A percentile compares a stretch with the other conserved stretches of the same genome.
These are phyloP conservation scores for Rhinogobius similis DNA, from an alignment of 2,113 vertebrate genomes.

Conservation along the genomic window DNA sequence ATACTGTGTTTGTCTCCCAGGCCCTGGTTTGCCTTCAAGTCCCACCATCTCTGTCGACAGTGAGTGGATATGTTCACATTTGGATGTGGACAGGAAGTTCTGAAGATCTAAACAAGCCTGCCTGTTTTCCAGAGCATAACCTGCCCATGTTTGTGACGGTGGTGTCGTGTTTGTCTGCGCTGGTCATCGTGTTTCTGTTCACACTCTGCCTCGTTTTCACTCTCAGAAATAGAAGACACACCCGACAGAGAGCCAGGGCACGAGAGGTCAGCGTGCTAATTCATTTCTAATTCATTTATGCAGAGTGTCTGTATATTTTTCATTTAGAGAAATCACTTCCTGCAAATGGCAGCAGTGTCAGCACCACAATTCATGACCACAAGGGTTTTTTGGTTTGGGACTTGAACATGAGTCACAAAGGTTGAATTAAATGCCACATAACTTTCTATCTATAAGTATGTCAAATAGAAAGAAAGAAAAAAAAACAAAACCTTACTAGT, in stretches of 20 bases:
- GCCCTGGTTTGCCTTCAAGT: neutral
- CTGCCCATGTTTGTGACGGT: slow-evolving; percentile 40
- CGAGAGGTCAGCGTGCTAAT: slow-evolving; percentile 39
- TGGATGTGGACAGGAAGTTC: neutral
- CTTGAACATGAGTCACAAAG: neutral
- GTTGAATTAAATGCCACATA: neutral
- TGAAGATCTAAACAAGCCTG: neutral
- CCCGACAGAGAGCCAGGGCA: neutral
- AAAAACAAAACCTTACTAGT: no score
- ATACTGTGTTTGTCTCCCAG: slow-evolving; percentile 17
- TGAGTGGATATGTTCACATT: slow-evolving; percentile 24
- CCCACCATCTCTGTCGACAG: slow-evolving; percentile 4
- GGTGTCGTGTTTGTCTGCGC: slow-evolving; percentile 32
- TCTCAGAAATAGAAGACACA: slow-evolving; percentile 14
- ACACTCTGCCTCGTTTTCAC: slow-evolving; percentile 43
- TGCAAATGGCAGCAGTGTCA: no score
- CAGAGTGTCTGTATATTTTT: neutral
- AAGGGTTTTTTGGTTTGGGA: no score
- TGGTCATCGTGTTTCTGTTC: slow-evolving; percentile 58
- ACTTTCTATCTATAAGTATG: no score
- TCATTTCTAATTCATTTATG: neutral
- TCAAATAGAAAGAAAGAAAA: no score
- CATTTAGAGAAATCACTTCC: no score
- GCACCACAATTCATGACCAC: no score
- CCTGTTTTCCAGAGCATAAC: slow-evolving; percentile 36